A percentile compares a stretch with the other conserved stretches of the same genome.
Evolutionary conservation across 2,797 vertebrate species (phyloP).

Genomic region (Myioborus miniatus): DNA sequence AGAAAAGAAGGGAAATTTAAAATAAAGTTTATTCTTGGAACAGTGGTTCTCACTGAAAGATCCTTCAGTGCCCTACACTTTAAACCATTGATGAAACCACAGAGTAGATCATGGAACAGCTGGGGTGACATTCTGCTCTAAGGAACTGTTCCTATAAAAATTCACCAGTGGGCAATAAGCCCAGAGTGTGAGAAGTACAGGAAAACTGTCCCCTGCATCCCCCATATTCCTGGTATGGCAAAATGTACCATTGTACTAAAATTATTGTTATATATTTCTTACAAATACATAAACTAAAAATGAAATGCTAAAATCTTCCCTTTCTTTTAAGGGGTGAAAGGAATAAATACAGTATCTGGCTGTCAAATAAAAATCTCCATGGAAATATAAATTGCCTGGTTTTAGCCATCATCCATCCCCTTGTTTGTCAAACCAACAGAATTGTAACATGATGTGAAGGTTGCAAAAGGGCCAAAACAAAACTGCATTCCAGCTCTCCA

Average conservation of each 20-base stretch:
- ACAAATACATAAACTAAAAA: background rate
- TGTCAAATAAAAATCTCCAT: background rate
- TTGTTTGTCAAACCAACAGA: background rate
- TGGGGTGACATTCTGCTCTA: background rate
- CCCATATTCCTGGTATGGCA: background rate
- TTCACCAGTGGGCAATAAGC: background rate
- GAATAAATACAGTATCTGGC: background rate
- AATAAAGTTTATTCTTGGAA: background rate
- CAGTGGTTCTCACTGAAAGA: background rate
- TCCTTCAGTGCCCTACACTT: background rate
- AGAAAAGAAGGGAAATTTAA: background rate
- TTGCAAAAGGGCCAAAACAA: background rate
- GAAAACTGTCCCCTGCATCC: background rate
- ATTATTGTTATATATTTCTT: background rate
- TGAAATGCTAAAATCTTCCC: background rate
- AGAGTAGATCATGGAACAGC: background rate
- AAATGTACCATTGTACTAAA: background rate
- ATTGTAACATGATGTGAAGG: background rate
- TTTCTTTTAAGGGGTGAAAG: background rate
- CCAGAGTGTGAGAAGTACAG: background rate
- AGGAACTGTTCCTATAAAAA: background rate
- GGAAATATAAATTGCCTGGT: background rate
- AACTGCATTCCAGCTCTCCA: background rate
- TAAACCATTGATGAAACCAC: background rate
- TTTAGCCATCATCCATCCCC: background rate